phyloP scores from a whole-genome alignment of 1,140 invertebrate species.

The Pentalonia nigronervosa region DNA sequence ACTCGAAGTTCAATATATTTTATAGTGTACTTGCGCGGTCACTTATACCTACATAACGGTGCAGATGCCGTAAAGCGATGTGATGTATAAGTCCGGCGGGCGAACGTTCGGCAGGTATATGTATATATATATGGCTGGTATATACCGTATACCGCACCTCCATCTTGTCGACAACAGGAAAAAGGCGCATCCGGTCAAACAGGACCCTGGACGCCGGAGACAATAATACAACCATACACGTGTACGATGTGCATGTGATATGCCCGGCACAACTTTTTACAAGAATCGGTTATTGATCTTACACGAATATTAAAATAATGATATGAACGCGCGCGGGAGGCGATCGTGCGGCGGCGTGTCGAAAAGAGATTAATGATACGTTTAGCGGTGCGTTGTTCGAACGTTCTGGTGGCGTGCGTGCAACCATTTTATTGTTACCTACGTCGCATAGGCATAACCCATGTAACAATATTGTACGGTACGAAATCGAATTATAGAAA shows the following conservation, averaged over 20 bases:
- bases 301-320: neutral
- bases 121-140: neutral
- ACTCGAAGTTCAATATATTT: no score
- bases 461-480: neutral
- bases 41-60: no score
- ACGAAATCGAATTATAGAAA: neutral
- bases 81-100: neutral
- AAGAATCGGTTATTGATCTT: slow-evolving; percentile 10
- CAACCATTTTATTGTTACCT: neutral
- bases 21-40: no score
- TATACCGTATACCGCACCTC: neutral
- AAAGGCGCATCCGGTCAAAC: neutral
- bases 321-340: neutral
- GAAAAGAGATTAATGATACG: slow-evolving; percentile 4
- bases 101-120: neutral
- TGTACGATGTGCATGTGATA: neutral
- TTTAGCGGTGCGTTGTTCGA: neutral
- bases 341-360: neutral
- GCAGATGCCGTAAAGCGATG: neutral
- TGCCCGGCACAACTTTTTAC: neutral
- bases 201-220: neutral
- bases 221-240: neutral
- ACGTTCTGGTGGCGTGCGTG: neutral
- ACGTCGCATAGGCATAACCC: neutral
- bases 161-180: neutral